Conservation (phyloP, 2,888 invertebrate species). For the Isoperla grammatica region DNA sequence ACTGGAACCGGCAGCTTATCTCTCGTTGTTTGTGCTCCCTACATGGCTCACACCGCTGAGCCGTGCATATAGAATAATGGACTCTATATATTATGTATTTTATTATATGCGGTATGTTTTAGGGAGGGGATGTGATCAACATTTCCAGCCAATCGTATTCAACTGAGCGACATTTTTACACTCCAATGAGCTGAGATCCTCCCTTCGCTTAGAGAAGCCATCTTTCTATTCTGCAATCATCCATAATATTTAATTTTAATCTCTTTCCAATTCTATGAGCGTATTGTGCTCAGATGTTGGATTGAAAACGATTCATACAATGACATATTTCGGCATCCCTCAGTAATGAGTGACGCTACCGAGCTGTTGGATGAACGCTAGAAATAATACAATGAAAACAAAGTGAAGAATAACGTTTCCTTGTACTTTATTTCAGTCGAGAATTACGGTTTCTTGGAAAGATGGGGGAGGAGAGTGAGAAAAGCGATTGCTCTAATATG, state of each 20-base stretch:
- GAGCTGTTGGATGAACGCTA: too few species aligned
- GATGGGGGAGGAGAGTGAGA: too few species aligned
- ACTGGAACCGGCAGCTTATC: conserved; percentile 1
- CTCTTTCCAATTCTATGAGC: conserved; percentile 2
- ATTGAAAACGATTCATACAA: background rate
- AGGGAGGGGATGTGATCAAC: conserved; percentile 16
- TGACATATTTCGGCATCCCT: too few species aligned
- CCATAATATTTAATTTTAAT: conserved; percentile 11
- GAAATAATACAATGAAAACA: too few species aligned
- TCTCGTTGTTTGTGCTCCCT: background rate
- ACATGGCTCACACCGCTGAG: background rate
- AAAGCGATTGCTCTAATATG: too few species aligned
- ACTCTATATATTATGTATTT: conserved; percentile 5
- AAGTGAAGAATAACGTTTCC: too few species aligned
- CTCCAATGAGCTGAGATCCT: conserved; percentile 15
- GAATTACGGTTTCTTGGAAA: too few species aligned
- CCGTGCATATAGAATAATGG: conserved; percentile 14
- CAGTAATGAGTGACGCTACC: too few species aligned
- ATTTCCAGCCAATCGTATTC: conserved; percentile 22
- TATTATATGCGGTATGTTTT: conserved; percentile 6
- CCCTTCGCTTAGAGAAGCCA: conserved; percentile 15
- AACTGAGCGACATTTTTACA: conserved; percentile 24
- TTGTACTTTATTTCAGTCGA: too few species aligned
- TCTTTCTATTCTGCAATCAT: conserved; percentile 16
- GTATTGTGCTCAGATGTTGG: conserved; percentile 8